phyloP scores from a whole-genome alignment of 2,888 invertebrate species.

The Auanema sp. region DNA sequence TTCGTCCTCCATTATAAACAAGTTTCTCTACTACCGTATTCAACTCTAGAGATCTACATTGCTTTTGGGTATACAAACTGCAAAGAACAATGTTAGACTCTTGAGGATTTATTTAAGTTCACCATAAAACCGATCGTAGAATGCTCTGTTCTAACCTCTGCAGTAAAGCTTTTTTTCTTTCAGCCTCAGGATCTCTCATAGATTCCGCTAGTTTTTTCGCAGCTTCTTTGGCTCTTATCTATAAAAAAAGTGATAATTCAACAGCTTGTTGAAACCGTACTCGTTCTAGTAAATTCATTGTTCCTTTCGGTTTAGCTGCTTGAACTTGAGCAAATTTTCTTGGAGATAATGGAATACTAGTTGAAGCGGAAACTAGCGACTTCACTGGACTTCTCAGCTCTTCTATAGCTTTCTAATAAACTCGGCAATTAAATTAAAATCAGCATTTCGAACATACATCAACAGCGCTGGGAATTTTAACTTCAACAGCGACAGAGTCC shows the following conservation, averaged over 20 bases:
- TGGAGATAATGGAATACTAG: constrained; percentile 23
- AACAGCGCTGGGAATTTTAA: constrained; percentile 15
- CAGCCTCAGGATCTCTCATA: constrained; percentile 21
- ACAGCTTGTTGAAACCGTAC: constrained; percentile 3
- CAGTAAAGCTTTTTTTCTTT: constrained; percentile 6
- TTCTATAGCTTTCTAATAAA: constrained; percentile 6
- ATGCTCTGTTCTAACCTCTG: constrained; percentile 5
- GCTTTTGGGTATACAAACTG: not conserved
- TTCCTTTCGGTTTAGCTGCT: constrained; percentile 11
- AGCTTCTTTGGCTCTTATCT: constrained; percentile 31
- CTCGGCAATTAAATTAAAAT: not conserved
- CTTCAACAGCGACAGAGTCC: constrained; percentile 1
- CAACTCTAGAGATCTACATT: constrained; percentile 14
- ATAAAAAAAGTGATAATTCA: constrained; percentile 6
- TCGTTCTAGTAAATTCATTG: constrained; percentile 20
- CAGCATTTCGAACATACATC: constrained; percentile 8
- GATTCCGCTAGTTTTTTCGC: constrained; percentile 12
- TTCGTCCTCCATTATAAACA: constrained; percentile 4
- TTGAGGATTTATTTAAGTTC: too few species aligned
- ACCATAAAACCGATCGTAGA: constrained; percentile 11
- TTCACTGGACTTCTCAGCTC: constrained; percentile 17
- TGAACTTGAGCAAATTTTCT: constrained; percentile 21
- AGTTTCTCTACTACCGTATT: constrained; percentile 11
- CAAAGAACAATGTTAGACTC: not conserved
- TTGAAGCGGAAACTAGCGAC: constrained; percentile 7